Percentiles rank a stretch among this genome's conserved stretches.
phyloP scores from a whole-genome alignment of 2,888 invertebrate species.

The Orthonychiurus folsomi region DNA sequence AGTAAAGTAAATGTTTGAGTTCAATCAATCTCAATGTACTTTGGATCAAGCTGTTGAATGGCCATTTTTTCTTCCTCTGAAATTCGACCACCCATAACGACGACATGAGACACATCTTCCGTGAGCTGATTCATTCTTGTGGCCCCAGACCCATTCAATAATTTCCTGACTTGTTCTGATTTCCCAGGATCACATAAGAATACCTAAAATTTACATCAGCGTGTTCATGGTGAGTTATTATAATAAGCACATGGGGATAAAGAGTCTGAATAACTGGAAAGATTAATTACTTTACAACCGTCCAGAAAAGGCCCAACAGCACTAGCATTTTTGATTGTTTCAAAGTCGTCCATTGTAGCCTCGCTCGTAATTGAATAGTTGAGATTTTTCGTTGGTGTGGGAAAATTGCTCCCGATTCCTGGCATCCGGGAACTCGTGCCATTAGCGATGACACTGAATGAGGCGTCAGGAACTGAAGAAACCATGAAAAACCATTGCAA shows the following conservation, averaged over 20 bases:
- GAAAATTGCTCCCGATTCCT: conserved; percentile 1
- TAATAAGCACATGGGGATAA: conserved; percentile 14
- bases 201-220: conserved; percentile 48
- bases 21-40: conserved; percentile 17
- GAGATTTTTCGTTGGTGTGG: background rate
- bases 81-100: conserved; percentile 55
- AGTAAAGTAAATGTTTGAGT: conserved; percentile 5
- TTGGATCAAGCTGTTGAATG: conserved; percentile 35
- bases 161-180: conserved; percentile 58
- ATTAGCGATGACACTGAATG: conserved; percentile 1
- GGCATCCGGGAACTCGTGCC: background rate
- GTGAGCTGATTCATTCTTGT: conserved; percentile 67
- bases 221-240: conserved; percentile 5
- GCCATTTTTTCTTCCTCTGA: conserved; percentile 48
- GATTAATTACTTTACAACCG: conserved; percentile 66
- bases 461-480: background rate
- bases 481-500: background rate
- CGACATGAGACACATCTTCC: conserved; percentile 69
- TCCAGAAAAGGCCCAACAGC: conserved; percentile 72
- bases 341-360: no score
- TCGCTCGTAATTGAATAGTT: no score
- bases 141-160: conserved; percentile 71
- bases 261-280: conserved; percentile 43
- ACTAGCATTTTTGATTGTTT: background rate
- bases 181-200: conserved; percentile 56